Conservation (phyloP, 1,140 invertebrate species). For the Teleogryllus occipitalis region DNA sequence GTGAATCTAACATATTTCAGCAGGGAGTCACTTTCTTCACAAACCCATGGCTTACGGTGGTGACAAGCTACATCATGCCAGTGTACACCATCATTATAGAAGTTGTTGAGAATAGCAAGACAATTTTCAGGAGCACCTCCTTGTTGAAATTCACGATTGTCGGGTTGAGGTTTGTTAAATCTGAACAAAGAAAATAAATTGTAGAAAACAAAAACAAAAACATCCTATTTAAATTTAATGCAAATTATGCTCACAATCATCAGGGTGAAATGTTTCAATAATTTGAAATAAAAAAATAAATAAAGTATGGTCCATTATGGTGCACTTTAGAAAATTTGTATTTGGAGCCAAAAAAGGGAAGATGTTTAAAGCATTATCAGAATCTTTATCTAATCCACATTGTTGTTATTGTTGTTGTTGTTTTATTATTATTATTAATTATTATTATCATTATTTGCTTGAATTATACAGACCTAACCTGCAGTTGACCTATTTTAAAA, state of each 20-base stretch:
- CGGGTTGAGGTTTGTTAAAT: slow-evolving; percentile 54
- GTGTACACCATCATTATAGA: slow-evolving; percentile 77
- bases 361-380: no score
- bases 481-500: no score
- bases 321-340: no score
- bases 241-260: not conserved
- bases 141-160: slow-evolving; percentile 68
- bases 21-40: slow-evolving; percentile 71
- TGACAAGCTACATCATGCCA: slow-evolving; percentile 83
- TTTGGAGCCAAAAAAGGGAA: no score
- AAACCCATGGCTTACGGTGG: slow-evolving; percentile 72
- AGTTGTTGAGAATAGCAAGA: slow-evolving; percentile 68
- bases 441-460: no score
- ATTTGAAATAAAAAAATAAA: not conserved
- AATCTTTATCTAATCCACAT: no score
- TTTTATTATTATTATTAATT: no score
- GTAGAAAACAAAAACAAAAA: not conserved
- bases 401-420: no score
- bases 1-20: slow-evolving; percentile 70
- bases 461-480: no score
- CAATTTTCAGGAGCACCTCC: slow-evolving; percentile 72
- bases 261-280: not conserved
- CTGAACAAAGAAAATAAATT: not conserved
- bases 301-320: no score
- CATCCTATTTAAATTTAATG: not conserved